Base-by-base conservation (phyloP, 2,888 invertebrate genomes). In the Lasioglossum figueresi region DNA sequence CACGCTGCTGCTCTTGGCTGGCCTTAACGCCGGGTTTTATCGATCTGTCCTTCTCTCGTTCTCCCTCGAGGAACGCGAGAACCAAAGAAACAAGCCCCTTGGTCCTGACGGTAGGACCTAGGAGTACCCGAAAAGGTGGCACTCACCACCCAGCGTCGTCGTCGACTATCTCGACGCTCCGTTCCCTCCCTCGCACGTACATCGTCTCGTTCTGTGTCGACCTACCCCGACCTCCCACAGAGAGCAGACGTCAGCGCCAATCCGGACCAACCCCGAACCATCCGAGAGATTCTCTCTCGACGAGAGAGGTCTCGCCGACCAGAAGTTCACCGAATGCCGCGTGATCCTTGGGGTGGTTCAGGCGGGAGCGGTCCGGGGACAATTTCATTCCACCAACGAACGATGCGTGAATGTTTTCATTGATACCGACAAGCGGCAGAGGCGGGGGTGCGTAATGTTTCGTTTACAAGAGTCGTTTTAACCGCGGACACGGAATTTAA, bases 41-140 rank as follows among this genome's bases (percentile, higher is more conserved):
- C 89, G 92, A 92, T 92, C 91, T 84, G 87, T 82, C 81, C 87
- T 83, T 87, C 87, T 87, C 86, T 83, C 82, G 71, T 79, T 75
- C 56, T 79, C 74, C 72, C 74, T 76, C 75, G 70, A 74, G 73
- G 63, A 52, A 74, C 84, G 71, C 82, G 79, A 79, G 78, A 68
- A 75, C 63, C 71, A 48, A 79, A 74, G 80, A 34, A 56, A 76
- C 78, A 74, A 48, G 68, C 73, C 45, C 59, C 74, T 59, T 77
- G 87, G 71, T 75, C 86, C 77, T 71, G 78, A 84, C 77, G 72
- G 52, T 68, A 68, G 86, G 86, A 85, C 82, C 83, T 66, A 72
- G 75, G 86, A 87, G 87, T 86, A 87, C 83, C 86, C 82, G 82
- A 77, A 73, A 83, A 83, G 83, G 83, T 79, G 86, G 78, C 87